Evolutionary conservation across 2,888 invertebrate genomes (phyloP).

Genomic region (Yponomeuta sedellus): DNA sequence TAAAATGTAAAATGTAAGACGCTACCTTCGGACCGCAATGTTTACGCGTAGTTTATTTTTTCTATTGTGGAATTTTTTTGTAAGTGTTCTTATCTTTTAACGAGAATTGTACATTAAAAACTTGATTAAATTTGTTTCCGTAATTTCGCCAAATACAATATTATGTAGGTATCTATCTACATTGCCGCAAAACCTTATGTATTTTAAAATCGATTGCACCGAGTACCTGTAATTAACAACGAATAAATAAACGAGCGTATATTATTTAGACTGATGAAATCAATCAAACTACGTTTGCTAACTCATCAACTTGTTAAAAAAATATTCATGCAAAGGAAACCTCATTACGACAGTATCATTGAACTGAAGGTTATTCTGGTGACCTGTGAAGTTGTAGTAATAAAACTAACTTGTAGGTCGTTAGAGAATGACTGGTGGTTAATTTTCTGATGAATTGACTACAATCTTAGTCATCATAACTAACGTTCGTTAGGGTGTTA

Average conservation of each 20-base stretch:
- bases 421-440: neutral
- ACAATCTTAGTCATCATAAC: too few relatives aligned
- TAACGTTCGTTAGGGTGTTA: too few relatives aligned
- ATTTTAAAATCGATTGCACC: neutral
- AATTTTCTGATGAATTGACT: too few relatives aligned
- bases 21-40: too few relatives aligned
- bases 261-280: neutral
- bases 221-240: neutral
- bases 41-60: too few relatives aligned
- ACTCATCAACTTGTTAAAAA: neutral
- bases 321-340: neutral
- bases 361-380: neutral
- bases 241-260: neutral
- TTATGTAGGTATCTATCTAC: neutral
- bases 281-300: neutral
- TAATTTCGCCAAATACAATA: too few relatives aligned
- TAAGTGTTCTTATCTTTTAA: too few relatives aligned
- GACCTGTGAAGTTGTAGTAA: neutral
- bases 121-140: too few relatives aligned
- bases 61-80: too few relatives aligned
- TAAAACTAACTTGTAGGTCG: neutral
- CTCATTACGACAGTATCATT: neutral
- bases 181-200: neutral
- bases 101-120: too few relatives aligned
- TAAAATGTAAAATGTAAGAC: too few relatives aligned